Base-by-base conservation (phyloP, 1,140 invertebrate species). In the Tyrophagus putrescentiae region DNA sequence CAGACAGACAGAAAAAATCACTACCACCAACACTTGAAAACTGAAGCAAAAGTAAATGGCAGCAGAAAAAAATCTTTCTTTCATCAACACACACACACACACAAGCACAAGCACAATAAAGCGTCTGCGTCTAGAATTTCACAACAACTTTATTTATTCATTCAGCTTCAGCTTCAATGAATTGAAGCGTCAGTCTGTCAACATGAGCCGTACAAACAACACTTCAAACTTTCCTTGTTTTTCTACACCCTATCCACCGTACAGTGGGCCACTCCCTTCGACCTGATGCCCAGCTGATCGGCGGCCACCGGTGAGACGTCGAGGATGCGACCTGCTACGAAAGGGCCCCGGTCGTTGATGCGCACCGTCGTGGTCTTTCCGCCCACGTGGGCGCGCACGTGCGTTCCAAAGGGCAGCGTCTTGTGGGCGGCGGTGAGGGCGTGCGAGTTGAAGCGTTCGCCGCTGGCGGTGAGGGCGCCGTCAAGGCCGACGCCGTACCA, bases 331-430 rank as follows among this genome's bases (percentile, higher is more conserved):
- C 58, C 58, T 11, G 16, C 21, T n/a, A 60, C 44, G 27, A 53
- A 53, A 6, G 58, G 58, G 9, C 53, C 57, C 3, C 58, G 39
- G 39, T 60, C 58, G 27, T 60, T 60, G 58, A 60, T 54, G 31
- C 58, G 44, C 3, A 60, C 58, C n/a, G 36, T 27, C 1, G 31
- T 48, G 13, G 4, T 1, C n/a, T 25, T 21, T 16, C 9, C 11
- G 18, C 33, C 33, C 11, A 36, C 13, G 52, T 42, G 45, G 3
- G 27, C 58, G 4, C 45, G 18, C 21, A 60, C 44, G 6, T 33
- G 11, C 1, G 58, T 53, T 4, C 48, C 48, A 60, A 60, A 60
- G 7, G 58, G 58, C 5, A 60, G 27, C 4, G 58, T 60, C 28
- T 60, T 60, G 27, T 60, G 58, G 3, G 58, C 58, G 28, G 58